These are phyloP conservation scores for Maniola hyperantus DNA, from an alignment of 2,888 invertebrate genomes.

Conservation along the genomic window DNA sequence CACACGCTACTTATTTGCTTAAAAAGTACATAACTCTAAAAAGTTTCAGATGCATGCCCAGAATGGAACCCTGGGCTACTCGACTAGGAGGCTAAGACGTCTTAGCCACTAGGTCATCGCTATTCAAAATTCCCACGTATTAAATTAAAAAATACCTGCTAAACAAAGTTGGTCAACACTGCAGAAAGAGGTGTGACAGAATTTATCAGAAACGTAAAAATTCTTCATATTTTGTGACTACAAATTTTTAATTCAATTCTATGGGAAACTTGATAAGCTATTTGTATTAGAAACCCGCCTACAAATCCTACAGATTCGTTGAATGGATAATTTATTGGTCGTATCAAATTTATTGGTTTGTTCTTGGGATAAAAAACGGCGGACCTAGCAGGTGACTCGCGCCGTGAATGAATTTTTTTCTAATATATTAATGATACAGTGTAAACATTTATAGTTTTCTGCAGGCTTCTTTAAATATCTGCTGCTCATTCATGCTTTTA, in stretches of 20 bases:
- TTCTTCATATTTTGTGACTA: slow-evolving; percentile 41
- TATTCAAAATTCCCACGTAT: slow-evolving; percentile 2
- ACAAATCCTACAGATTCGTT: slow-evolving; percentile 71
- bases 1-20: too few relatives aligned
- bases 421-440: slow-evolving; percentile 64
- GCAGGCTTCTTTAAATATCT: slow-evolving; percentile 38
- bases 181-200: slow-evolving; percentile 32
- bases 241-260: slow-evolving; percentile 10
- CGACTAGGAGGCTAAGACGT: too few relatives aligned
- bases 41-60: too few relatives aligned
- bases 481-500: slow-evolving; percentile 42
- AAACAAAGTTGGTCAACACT: slow-evolving; percentile 44
- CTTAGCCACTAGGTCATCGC: too few relatives aligned
- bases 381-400: slow-evolving; percentile 48
- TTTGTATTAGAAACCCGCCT: slow-evolving; percentile 62
- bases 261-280: slow-evolving; percentile 37
- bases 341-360: slow-evolving; percentile 53
- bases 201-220: slow-evolving; percentile 40
- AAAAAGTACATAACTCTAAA: too few relatives aligned
- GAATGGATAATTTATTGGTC: slow-evolving; percentile 74
- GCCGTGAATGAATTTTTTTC: slow-evolving; percentile 47
- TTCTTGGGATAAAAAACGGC: slow-evolving; percentile 46
- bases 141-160: background rate
- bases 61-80: too few relatives aligned
- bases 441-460: slow-evolving; percentile 70